Conservation (phyloP, 2,113 vertebrate genomes). For the Vireo altiloquus region DNA sequence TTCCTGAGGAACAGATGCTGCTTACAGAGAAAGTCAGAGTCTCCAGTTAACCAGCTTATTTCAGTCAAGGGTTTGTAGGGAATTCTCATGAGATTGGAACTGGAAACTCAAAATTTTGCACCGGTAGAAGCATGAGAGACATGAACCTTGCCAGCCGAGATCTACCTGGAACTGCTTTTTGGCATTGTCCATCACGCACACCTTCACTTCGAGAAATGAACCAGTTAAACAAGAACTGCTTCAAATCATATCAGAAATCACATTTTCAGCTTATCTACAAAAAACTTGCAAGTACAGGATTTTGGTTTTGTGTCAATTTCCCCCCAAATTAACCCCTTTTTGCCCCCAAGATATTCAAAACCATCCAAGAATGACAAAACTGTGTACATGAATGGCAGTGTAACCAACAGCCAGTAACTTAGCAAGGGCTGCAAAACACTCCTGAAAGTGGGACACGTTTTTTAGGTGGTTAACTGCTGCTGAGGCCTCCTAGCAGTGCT, state of each 20-base stretch:
- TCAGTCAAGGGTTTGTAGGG: not conserved
- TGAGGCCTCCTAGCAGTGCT: not conserved
- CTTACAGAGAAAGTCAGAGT: fast-evolving
- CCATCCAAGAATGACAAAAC: not conserved
- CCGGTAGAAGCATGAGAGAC: fast-evolving
- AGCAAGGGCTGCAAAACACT: not conserved
- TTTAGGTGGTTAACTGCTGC: no score
- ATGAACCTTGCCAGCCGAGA: not conserved
- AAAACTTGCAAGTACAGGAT: not conserved
- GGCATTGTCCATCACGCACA: not conserved
- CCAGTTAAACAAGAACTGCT: not conserved
- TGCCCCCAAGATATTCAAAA: not conserved
- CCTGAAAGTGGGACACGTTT: not conserved
- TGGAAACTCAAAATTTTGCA: not conserved
- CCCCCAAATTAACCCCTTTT: not conserved
- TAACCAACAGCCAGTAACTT: not conserved
- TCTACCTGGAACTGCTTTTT: not conserved
- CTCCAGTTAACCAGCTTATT: not conserved
- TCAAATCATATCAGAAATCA: not conserved
- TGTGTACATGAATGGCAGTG: fast-evolving
- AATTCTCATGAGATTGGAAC: not conserved
- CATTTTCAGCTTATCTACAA: not conserved
- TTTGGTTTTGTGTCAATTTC: not conserved
- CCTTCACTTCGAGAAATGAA: not conserved
- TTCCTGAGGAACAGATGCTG: not conserved